Evolutionary conservation across 2,797 vertebrate species (phyloP), one percentile per base, ranked within the genome.

Genomic region (Lepilemur ruficaudatus): DNA sequence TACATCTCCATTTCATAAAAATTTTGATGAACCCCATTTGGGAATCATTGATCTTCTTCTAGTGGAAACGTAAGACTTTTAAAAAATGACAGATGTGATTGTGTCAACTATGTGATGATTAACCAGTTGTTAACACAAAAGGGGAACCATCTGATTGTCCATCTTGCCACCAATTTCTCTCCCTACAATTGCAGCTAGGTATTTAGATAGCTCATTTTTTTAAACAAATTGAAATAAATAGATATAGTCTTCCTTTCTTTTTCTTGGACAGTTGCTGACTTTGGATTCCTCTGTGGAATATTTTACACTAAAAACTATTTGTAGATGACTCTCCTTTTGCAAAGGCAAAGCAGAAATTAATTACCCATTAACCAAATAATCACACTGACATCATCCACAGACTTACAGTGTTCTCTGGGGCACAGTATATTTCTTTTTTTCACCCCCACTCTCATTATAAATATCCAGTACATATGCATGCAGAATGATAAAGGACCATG

Each of bases 321-420:
- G 14, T 96, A 94, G 72, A 96, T 95, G 94, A 96, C 87, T 96
- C 97, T 97, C 97, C 96, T 97, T 97, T 97, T 83, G 89, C 93
- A 96, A 97, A 96, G 95, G 89, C 97, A 98, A 97, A 97, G 92
- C 96, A 89, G 63, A 95, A 93, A 55, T 94, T 92, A 93, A 91
- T 97, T 85, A 88, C 17, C 28, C 63, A 92, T 93, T 88, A 96
- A 94, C 65, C 78, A 92, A 96, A 92, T 82, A 90, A 90, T 92
- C 63, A 76, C 95, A 97, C 89, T 97, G 96, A 90, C 97, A 97
- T 97, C 96, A 94, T 88, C 65, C 48, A 84, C 89, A 88, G 80
- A 94, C 88, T 96, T 96, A 85, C 73, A 96, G 1, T 94, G 38
- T 93, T 93, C 93, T 96, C 87, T 91, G 94, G 96, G 84, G 83